Evolutionary conservation across 2,797 vertebrate genomes (phyloP).

Genomic region (Bothrops alternatus): DNA sequence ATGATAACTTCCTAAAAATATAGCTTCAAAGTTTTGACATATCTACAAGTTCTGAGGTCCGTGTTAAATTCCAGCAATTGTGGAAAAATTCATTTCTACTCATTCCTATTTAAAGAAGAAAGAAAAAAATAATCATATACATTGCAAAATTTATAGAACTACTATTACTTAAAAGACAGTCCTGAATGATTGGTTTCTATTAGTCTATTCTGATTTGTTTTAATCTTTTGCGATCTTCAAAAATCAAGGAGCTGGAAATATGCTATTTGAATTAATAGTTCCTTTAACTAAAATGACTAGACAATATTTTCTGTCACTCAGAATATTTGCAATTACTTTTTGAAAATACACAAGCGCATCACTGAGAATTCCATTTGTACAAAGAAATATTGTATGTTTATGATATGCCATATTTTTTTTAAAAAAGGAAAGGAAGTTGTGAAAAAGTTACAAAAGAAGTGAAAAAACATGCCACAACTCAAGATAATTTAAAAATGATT

Average conservation of each 20-base stretch:
- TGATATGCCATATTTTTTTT: constrained; percentile 42
- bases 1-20: constrained; percentile 42
- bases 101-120: constrained; percentile 37
- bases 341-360: constrained; percentile 46
- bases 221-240: constrained; percentile 43
- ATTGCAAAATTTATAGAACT: constrained; percentile 39
- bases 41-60: constrained; percentile 55
- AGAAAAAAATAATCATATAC: constrained; percentile 30
- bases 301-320: constrained; percentile 49
- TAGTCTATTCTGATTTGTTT: constrained; percentile 39
- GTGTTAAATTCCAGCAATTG: constrained; percentile 53
- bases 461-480: constrained; percentile 62
- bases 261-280: constrained; percentile 50
- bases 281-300: constrained; percentile 50
- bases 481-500: constrained; percentile 52
- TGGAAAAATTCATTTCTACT: constrained; percentile 45
- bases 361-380: constrained; percentile 48
- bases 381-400: constrained; percentile 41
- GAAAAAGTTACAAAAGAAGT: constrained; percentile 56
- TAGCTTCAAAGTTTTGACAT: constrained; percentile 37
- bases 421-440: constrained; percentile 55
- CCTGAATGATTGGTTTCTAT: constrained; percentile 39
- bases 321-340: constrained; percentile 40
- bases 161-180: constrained; percentile 35
- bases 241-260: constrained; percentile 53